A percentile compares a stretch with the other conserved stretches of the same genome.
phyloP scores from a whole-genome alignment of 2,113 vertebrate genomes.

The Petromus typicus region DNA sequence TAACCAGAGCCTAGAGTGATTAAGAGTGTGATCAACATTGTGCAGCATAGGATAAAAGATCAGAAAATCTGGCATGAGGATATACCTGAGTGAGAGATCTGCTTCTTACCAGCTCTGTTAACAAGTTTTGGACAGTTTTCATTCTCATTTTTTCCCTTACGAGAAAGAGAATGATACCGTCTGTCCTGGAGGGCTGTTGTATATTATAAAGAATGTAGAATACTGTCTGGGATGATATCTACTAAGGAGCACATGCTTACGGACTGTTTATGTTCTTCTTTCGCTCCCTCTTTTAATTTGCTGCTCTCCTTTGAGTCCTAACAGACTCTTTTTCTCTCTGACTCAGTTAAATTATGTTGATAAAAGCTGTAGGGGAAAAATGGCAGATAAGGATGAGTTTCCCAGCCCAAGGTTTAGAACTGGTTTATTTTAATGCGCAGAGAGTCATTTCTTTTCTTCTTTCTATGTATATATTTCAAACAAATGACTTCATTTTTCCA shows the following conservation, averaged over 20 bases:
- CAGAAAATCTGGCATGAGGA: background rate
- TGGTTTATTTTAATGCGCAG: background rate
- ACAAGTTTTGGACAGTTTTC: background rate
- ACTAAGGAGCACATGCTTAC: background rate
- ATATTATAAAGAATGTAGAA: background rate
- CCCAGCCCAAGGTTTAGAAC: background rate
- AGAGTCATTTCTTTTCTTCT: constrained; percentile 29
- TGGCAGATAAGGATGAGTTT: background rate
- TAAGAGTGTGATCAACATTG: background rate
- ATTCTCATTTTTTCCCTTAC: background rate
- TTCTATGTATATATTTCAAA: constrained; percentile 49
- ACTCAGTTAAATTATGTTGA: background rate
- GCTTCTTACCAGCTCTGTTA: background rate
- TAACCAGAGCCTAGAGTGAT: background rate
- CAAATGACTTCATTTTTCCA: constrained; percentile 63
- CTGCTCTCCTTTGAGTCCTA: background rate
- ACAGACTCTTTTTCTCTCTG: background rate
- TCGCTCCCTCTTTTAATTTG: background rate
- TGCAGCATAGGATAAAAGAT: background rate
- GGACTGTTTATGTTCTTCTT: background rate
- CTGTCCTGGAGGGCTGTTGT: background rate
- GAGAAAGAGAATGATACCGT: background rate
- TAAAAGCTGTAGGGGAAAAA: background rate
- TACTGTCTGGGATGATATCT: background rate
- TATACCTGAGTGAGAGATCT: background rate